Evolutionary conservation across 1,140 invertebrate genomes (phyloP).

Genomic region (Rhopalosiphum padi): DNA sequence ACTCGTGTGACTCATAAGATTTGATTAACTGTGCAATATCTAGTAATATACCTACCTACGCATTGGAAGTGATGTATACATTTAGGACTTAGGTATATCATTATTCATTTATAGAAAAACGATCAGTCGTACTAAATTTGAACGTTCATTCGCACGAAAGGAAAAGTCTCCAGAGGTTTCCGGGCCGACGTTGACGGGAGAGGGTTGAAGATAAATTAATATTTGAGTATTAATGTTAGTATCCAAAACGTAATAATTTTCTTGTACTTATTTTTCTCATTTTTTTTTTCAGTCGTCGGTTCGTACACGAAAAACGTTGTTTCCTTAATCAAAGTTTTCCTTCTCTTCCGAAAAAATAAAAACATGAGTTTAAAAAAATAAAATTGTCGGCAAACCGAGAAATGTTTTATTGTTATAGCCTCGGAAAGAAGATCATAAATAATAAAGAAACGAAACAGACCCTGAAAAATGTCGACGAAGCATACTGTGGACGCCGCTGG

Average conservation of each 20-base stretch:
- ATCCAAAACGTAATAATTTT: constrained; percentile 3
- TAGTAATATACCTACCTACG: background rate
- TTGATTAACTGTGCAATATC: background rate
- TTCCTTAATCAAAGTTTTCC: constrained; percentile 27
- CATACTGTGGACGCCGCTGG: background rate
- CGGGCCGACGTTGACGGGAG: background rate
- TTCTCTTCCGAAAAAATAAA: background rate
- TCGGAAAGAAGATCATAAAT: constrained; percentile 35
- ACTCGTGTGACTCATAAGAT: background rate
- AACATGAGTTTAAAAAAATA: background rate
- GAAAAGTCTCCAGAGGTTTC: background rate
- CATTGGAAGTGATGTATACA: background rate
- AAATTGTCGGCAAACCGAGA: constrained; percentile 7
- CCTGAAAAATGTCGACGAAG: constrained; percentile 21
- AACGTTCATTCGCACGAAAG: background rate
- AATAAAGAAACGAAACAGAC: constrained; percentile 40
- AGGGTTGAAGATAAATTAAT: background rate
- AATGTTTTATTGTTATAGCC: constrained; percentile 48
- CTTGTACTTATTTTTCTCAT: background rate
- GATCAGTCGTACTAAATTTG: background rate
- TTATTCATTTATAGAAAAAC: constrained; percentile 15
- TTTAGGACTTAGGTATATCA: background rate
- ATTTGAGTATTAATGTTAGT: constrained; percentile 35
- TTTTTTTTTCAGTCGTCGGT: background rate
- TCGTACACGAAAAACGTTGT: background rate